Evolutionary conservation across 2,113 vertebrate species (phyloP), one percentile per base, ranked within the genome.

Genomic region (Ceyx margarethae): DNA sequence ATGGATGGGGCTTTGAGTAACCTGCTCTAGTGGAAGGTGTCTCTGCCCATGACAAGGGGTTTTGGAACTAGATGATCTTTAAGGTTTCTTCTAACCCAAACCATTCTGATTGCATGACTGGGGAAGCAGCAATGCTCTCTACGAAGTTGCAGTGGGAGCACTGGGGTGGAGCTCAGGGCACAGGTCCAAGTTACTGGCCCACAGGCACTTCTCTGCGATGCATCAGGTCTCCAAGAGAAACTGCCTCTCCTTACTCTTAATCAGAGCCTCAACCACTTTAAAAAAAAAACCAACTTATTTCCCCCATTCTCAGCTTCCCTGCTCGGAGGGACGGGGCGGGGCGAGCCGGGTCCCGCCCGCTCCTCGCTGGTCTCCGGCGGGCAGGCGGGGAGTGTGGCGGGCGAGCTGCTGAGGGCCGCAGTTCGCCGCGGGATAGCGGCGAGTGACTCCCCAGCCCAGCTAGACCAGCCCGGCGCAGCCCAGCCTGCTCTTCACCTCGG

Each of bases 261-360:
- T 20, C 74, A 13, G 7, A 48, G 10, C 26, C 14, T 20, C 1
- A 2, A 53, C 1, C 11, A 16, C 42, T 23, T 17, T 1, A 14
- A 4, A 20, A 45, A 48, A 21, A 5, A 35, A 10, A 10, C 10
- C 0, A 6, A 0, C 1, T 35, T 1, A 0, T 16, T 76, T 13
- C 35, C 26, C 33, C 40, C 10, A 2, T 17, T 51, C 31, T 21
- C 29, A 22, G 10, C 46, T 21, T 20, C 37, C 28, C 45, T 17
- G n/a, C 48, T 10, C n/a, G 22, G 16, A 13, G 53, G n/a, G 29
- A 1, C 29, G 28, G 43, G 45, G 7, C 21, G 81, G 54, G 79
- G 11, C n/a, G 18, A 9, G 53, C 13, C 45, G 62, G 33, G 42
- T 48, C 69, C 33, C 61, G 33, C 28, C 35, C 56, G 48, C 45